Evolutionary conservation across 2,888 invertebrate species (phyloP), one percentile per base, ranked within the genome.

Genomic region (Nemotelus nigrinus): DNA sequence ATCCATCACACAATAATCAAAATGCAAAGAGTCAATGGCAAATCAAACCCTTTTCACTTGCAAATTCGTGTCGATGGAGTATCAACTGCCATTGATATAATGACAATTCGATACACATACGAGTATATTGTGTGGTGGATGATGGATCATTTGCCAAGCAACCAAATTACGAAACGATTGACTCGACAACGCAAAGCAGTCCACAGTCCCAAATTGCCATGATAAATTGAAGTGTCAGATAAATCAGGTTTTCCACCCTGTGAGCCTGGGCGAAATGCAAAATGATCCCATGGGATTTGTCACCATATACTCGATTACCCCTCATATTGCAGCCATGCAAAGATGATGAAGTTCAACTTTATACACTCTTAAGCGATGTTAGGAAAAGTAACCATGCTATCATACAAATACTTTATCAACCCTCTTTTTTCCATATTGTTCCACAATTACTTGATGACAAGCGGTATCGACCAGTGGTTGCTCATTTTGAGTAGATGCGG

Each of bases 141-240:
- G 77, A 77, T 77, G 65, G 77, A 77, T 77, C 77, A 77, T 77
- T 77, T 77, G 68, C 57, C 77, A 77, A 45, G 48, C 25, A 68
- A 77, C 77, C 81, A 81, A 82, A 82, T 82, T 82, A 82, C 81
- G 80, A 81, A 81, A 81, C 81, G 82, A 82, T 82, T 82, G 81
- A 82, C 81, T 82, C 81, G 80, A 80, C 81, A 80, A 81, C 82
- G 80, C 79, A 79, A 64, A 64, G 25, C 10, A 55, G n/a, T 43
- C 60, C 25, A 78, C 79, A 78, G 81, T 74, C 48, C 81, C 81
- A 82, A 82, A 82, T 80, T 80, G 79, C 80, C 80, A 82, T 82
- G 82, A 82, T 82, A 82, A 82, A 82, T 81, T 79, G 80, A 79
- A 79, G 79, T 80, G 79, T 71, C 78, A 78, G 70, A 79, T 60